phyloP scores from a whole-genome alignment of 1,140 invertebrate genomes.

The Leptinotarsa lineolata region DNA sequence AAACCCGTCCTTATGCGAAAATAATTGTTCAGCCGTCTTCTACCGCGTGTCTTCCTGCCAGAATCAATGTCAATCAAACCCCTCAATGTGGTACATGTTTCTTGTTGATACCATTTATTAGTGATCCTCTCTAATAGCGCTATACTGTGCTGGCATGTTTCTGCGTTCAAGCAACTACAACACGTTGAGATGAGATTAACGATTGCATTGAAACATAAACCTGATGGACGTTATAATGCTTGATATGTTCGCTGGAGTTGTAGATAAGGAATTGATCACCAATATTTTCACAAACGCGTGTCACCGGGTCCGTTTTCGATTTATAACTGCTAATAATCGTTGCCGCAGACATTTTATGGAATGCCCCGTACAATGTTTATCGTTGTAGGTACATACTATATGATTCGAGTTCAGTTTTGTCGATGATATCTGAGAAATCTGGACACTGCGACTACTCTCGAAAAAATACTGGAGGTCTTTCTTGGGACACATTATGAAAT shows the following conservation, averaged over 20 bases:
- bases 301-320: conserved; percentile 18
- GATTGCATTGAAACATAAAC: conserved; percentile 28
- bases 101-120: conserved; percentile 15
- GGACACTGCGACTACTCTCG: background rate
- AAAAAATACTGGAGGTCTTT: background rate
- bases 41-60: background rate
- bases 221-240: conserved; percentile 27
- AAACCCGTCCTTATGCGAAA: background rate
- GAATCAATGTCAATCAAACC: background rate
- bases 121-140: conserved; percentile 12
- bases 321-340: conserved; percentile 17
- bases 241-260: conserved; percentile 25
- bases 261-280: conserved; percentile 26
- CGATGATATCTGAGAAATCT: too few relatives aligned
- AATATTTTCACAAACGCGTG: conserved; percentile 20
- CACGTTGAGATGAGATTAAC: conserved; percentile 27
- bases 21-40: background rate
- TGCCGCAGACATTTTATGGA: background rate
- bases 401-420: background rate
- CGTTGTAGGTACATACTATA: background rate
- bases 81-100: background rate
- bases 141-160: background rate
- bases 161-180: conserved; percentile 18
- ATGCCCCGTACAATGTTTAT: background rate
- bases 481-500: background rate